Base-by-base conservation (phyloP, 2,797 vertebrate species). In the Gymnoscopelus microlampas region DNA sequence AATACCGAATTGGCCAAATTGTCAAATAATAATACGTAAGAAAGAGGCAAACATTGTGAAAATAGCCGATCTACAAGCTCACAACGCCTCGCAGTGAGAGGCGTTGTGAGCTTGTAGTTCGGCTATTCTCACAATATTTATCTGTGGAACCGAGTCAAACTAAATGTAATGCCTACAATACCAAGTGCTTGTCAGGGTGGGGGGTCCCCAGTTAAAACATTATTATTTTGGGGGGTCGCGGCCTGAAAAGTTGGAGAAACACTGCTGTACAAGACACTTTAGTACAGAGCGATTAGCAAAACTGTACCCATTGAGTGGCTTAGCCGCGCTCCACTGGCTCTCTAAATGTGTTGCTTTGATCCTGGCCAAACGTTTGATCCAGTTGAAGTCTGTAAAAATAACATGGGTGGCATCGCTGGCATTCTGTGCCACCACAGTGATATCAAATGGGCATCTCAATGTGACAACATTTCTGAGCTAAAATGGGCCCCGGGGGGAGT, bases 311-410 rank as follows among this genome's bases (percentile, higher is more conserved):
- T 50, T 32, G n/a, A 24, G 9, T 5, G 6, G 10, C 74, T 60
- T 74, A 71, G 62, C 58, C 73, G 68, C 13, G 44, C 57, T 64
- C 70, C 67, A 65, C 55, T 79, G 68, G 67, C 78, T 55, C 11
- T 74, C 70, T 55, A 80, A 73, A 74, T 67, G 23, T 74, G 66
- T 70, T 65, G 54, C 69, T 77, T 76, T 79, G 74, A 44, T 73
- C 69, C 71, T 64, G 53, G 60, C 57, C 68, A 13, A 44, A 51
- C 60, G 78, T 77, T 82, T 64, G 76, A 87, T 81, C 73, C 76
- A 66, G 73, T 66, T 78, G 71, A 85, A 77, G 80, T 85, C 83
- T 85, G 74, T 88, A 91, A 91, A 93, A 92, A 92, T 91, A 93
- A 86, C 82, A 84, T 60, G 72, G 78, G 79, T 5, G 77, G 73